Evolutionary conservation across 2,888 invertebrate genomes (phyloP), one percentile per base, ranked within the genome.

Genomic region (Smittia sp.): DNA sequence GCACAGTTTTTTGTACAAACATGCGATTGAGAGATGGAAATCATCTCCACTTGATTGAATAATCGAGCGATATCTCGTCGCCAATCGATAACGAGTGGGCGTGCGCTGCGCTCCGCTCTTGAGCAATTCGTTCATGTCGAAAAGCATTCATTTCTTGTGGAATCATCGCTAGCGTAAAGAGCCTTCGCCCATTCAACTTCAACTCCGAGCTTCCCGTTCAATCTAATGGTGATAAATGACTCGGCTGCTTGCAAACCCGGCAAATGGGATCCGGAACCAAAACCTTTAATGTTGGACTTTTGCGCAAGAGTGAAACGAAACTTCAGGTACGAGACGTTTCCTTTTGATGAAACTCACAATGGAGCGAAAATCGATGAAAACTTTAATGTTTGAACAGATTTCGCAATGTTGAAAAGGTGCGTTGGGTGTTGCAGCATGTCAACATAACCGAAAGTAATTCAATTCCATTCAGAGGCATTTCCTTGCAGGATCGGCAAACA

Each of bases 161-260:
- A 11, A 46, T 46, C 46, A 46, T 46, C 11, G 15, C 46, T 11
- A 9, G 9, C 32, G 32, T 46, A 46, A 46, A 46, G 15, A 46
- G 15, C 11, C 15, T 46, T 46, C 46, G 15, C 46, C 46, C 46
- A 46, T 46, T 46, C 46, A 46, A 46, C 15, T 46, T 15, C 46
- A 46, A 46, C n/a, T 15, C 46, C 2, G 46, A 46, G 15, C n/a
- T 46, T 46, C 38, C 11, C 15, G 46, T 46, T n/a, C n/a, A 46
- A 46, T n/a, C n/a, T 46, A 46, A 46, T 46, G 11, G 46, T n/a
- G 46, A 46, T 46, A 46, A 46, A 46, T 46, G 46, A 46, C 46
- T n/a, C 15, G 46, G 11, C 11, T n/a, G 15, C 46, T 46, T 15
- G 46, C 15, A 46, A 46, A 46, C 2, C 46, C 15, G 2, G 46